Evolutionary conservation across 2,797 vertebrate species (phyloP).

Genomic region (Lophius americanus): DNA sequence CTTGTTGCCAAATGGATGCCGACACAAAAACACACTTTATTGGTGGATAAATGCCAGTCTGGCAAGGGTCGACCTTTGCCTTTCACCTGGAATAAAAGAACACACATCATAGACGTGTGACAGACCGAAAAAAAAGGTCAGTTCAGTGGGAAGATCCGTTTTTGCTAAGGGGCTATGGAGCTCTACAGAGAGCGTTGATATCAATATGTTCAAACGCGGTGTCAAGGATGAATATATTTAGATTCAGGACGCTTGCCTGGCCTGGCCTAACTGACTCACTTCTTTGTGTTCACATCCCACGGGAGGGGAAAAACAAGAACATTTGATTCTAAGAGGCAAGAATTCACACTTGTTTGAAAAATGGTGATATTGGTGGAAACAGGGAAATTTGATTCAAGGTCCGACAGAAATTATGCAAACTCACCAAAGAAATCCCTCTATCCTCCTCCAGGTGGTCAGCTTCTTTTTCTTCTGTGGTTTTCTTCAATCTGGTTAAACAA

Average conservation of each 20-base stretch:
- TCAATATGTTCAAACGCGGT: conserved; percentile 52
- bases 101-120: conserved; percentile 17
- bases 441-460: conserved; percentile 26
- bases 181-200: conserved; percentile 31
- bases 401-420: conserved; percentile 50
- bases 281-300: conserved; percentile 50
- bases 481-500: conserved; percentile 57
- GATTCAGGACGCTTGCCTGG: conserved; percentile 51
- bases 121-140: conserved; percentile 3
- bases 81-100: conserved; percentile 26
- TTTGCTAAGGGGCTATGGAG: conserved; percentile 18
- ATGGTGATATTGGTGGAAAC: conserved; percentile 17
- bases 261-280: conserved; percentile 57
- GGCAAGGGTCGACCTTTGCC: conserved; percentile 52
- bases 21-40: conserved; percentile 49
- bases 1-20: conserved; percentile 38
- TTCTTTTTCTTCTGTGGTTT: conserved; percentile 33
- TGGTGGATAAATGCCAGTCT: conserved; percentile 47
- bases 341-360: conserved; percentile 58
- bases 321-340: conserved; percentile 44
- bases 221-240: conserved; percentile 55
- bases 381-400: conserved; percentile 14
- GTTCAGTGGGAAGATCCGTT: conserved; percentile 6
- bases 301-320: conserved; percentile 49
- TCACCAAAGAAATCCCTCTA: conserved; percentile 61